Conservation (phyloP, 1,140 invertebrate species). For the Calephelis virginiensis region DNA sequence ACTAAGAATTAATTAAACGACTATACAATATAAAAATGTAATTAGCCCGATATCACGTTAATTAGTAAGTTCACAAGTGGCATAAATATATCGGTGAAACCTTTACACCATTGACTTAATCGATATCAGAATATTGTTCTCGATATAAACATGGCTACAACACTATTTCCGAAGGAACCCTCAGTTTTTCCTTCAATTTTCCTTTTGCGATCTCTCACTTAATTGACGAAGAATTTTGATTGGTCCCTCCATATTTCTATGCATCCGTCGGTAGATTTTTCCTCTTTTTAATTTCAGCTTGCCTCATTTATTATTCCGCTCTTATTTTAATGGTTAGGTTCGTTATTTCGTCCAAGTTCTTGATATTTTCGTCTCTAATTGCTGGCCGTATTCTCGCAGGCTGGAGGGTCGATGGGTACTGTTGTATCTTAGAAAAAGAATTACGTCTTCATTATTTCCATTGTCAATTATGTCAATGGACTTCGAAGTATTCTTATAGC, state of each 20-base stretch:
- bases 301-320: constrained; percentile 72
- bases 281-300: constrained; percentile 53
- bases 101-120: not conserved
- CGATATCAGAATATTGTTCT: constrained; percentile 32
- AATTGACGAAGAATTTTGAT: constrained; percentile 78
- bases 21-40: too few relatives aligned
- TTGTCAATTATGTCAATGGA: constrained; percentile 3
- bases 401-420: constrained; percentile 30
- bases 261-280: constrained; percentile 60
- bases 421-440: constrained; percentile 22
- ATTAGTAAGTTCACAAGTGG: too few relatives aligned
- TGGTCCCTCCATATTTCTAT: constrained; percentile 74
- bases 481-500: not conserved
- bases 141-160: constrained; percentile 26
- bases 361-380: constrained; percentile 69
- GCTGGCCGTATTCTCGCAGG: constrained; percentile 40
- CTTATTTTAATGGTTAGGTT: constrained; percentile 75
- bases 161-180: constrained; percentile 56
- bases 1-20: too few relatives aligned
- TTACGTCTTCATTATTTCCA: constrained; percentile 12
- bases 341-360: constrained; percentile 60
- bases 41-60: too few relatives aligned
- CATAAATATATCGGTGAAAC: too few relatives aligned
- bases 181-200: constrained; percentile 76
- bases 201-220: constrained; percentile 75